phyloP scores from a whole-genome alignment of 1,140 invertebrate species.

The Orchestia grillus region DNA sequence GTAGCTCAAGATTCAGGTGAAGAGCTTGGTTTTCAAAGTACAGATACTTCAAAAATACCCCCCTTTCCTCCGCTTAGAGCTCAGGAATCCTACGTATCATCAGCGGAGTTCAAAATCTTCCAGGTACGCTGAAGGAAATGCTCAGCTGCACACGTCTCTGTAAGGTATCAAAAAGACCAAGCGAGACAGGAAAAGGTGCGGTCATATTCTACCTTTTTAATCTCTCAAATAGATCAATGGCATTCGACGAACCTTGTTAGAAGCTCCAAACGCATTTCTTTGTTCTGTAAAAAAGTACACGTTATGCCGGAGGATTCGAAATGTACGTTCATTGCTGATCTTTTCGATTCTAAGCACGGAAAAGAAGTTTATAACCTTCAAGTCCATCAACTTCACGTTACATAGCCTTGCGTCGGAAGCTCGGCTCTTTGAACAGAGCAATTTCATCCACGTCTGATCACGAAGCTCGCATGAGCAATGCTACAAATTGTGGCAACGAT shows the following conservation, averaged over 20 bases:
- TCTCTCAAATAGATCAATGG: not conserved
- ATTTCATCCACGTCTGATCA: not conserved
- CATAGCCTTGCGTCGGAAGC: not conserved
- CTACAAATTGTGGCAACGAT: conserved; percentile 3
- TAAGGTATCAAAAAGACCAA: too few relatives aligned
- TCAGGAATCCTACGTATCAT: not conserved
- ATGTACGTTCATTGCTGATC: not conserved
- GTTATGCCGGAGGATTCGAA: too few relatives aligned
- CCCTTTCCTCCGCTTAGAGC: not conserved
- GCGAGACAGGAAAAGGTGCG: not conserved
- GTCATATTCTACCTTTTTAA: not conserved
- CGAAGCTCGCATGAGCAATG: not conserved
- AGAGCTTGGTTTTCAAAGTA: not conserved
- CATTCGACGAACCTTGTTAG: too few relatives aligned
- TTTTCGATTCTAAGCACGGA: not conserved
- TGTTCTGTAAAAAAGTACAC: too few relatives aligned
- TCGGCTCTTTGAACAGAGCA: not conserved
- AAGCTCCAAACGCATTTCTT: too few relatives aligned
- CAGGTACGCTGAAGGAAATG: not conserved
- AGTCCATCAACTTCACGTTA: not conserved
- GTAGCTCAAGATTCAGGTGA: not conserved
- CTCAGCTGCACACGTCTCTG: not conserved
- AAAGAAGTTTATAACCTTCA: not conserved
- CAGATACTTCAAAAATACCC: not conserved
- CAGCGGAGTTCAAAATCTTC: not conserved